Evolutionary conservation across 2,888 invertebrate species (phyloP), one percentile per base, ranked within the genome.

Genomic region (Leucoma salicis): DNA sequence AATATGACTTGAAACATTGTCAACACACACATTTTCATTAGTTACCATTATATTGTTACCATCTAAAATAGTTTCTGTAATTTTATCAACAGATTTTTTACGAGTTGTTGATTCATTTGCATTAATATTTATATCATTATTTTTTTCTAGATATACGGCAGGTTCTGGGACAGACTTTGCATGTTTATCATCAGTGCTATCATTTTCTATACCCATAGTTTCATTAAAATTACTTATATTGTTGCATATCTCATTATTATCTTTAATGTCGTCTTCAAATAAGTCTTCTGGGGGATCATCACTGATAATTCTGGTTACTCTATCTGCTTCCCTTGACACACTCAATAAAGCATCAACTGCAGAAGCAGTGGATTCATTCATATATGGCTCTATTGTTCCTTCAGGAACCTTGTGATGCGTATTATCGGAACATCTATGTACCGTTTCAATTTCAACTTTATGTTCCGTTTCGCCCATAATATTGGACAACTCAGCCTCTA

Each of bases 341-440:
- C 85, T 86, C 35, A 88, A 58, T 42, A 88, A 74, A 29, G 86
- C 86, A 49, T 88, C 88, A n/a, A 89, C 88, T 11, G 88, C 88
- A 0, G 85, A 86, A 11, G 85, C 85, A 14, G 87, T 86, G 12
- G 85, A 75, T 61, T 85, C 83, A 59, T 77, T 86, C 78, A 86
- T 78, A 44, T 64, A 81, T 4, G 74, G 68, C 47, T 73, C 58
- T 33, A 59, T 52, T 31, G 57, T 16, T 46, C 63, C 58, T 21
- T 70, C 59, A 34, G 56, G 58, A 10, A 59, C 35, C 44, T 68
- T 69, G 14, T 63, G 50, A 16, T 56, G 18, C 33, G 32, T 42
- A 1, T 48, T 39, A 41, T 67, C 63, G 14, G 57, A 37, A 6
- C 57, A 38, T 42, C 61, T 53, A 14, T 56, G 48, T 27, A 43